Base-by-base conservation (phyloP, 2,113 vertebrate genomes). In the Anseranas semipalmata region DNA sequence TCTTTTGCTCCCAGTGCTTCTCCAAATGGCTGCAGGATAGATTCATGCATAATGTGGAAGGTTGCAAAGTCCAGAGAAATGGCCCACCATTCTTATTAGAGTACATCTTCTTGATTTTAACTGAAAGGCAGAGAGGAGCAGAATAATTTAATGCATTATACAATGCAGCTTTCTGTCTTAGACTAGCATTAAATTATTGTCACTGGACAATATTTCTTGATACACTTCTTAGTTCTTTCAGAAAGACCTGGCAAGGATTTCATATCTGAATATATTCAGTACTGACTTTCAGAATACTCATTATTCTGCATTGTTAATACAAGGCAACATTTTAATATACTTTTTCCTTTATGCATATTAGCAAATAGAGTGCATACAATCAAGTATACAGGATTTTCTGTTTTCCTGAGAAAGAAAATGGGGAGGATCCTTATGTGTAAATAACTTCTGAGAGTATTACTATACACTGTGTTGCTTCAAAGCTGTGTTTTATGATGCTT, bases 1-100 rank as follows among this genome's bases (percentile, higher is more conserved):
- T 96, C 70, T 41, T 88, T 94, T 93, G 15, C 82, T 96, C 55
- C 79, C 56, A 65, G 53, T 82, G 79, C 72, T 78, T 96, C 78
- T 93, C 81, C 82, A 96, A 85, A 92, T 83, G 85, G 76, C 55
- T 92, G 53, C 63, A 83, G 73, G 73, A 87, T 62, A 89, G 59
- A 84, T 76, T 85, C 59, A 45, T 10, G 43, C 50, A 20, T 91
- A 74, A 80, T 60, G 48, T 37, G 52, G 74, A 89, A 72, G 25
- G 32, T 32, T 91, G 50, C 3, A 15, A 83, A 81, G 73, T 93
- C 78, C 53, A 30, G 46, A 85, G 92, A 75, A 67, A 70, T 63
- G 65, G 33, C 70, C 71, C 30, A 12, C 84, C 87, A 3, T 45
- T 89, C 48, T 77, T 85, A 87, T 82, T 83, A 79, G 52, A 4